Conservation (phyloP, 1,140 invertebrate species). For the Lordiphosa mommai region DNA sequence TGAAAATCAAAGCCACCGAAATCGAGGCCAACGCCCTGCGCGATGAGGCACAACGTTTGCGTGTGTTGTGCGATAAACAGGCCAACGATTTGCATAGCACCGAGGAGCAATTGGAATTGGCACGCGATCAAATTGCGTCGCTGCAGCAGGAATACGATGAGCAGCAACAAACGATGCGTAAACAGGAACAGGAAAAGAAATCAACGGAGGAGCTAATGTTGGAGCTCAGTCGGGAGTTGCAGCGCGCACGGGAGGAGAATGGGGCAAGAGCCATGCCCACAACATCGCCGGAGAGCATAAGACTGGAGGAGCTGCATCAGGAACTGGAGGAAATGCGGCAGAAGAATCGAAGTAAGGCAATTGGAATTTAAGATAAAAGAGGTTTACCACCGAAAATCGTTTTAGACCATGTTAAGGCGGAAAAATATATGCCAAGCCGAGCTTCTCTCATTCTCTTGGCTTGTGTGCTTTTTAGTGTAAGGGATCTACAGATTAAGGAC, state of each 20-base stretch:
- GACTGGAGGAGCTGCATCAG: slow-evolving; percentile 86
- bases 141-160: slow-evolving; percentile 81
- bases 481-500: too few species aligned
- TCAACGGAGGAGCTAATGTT: slow-evolving; percentile 79
- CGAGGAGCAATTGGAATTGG: slow-evolving; percentile 79
- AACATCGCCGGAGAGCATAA: slow-evolving; percentile 83
- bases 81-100: slow-evolving; percentile 75
- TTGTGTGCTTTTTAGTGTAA: too few species aligned
- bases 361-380: not conserved
- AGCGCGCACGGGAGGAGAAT: slow-evolving; percentile 80
- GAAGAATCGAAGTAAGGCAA: slow-evolving; percentile 86
- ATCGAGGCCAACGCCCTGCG: slow-evolving; percentile 87
- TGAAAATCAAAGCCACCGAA: slow-evolving; percentile 89
- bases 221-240: slow-evolving; percentile 81
- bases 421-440: too few species aligned
- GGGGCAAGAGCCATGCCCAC: slow-evolving; percentile 82
- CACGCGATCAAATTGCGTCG: slow-evolving; percentile 79
- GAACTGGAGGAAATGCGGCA: slow-evolving; percentile 85
- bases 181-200: slow-evolving; percentile 71
- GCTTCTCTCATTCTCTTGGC: too few species aligned
- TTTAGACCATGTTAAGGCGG: too few species aligned
- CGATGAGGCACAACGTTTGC: slow-evolving; percentile 85
- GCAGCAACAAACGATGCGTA: slow-evolving; percentile 80
- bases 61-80: slow-evolving; percentile 78
- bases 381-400: too few species aligned